phyloP scores from a whole-genome alignment of 2,888 invertebrate genomes.

The Acheta domesticus region DNA sequence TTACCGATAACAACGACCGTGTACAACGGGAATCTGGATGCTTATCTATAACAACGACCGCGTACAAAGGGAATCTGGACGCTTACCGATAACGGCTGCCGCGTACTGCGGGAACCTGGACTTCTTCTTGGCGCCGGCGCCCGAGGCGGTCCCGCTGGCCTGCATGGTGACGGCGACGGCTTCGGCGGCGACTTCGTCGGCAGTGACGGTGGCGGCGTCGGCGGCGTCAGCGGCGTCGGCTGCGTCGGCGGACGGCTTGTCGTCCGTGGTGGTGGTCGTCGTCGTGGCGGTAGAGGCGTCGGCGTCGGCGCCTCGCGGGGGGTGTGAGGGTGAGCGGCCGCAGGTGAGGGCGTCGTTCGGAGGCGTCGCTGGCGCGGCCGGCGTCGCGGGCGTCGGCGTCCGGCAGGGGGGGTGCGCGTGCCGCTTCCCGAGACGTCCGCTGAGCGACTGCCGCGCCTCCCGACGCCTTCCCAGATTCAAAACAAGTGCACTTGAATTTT shows the following conservation, averaged over 20 bases:
- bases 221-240: not conserved
- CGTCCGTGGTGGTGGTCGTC: not conserved
- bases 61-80: not conserved
- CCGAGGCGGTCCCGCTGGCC: not conserved
- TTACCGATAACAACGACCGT: too few relatives aligned
- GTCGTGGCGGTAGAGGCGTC: not conserved
- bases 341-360: too few relatives aligned
- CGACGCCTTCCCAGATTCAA: too few relatives aligned
- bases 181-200: not conserved
- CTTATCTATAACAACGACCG: too few relatives aligned
- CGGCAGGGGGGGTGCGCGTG: too few relatives aligned
- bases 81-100: not conserved
- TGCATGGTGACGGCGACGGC: conserved; percentile 4
- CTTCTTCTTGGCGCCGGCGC: not conserved
- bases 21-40: too few relatives aligned
- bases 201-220: not conserved
- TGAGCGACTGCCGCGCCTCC: too few relatives aligned
- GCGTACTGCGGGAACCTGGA: not conserved
- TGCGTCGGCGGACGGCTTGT: not conserved
- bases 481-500: not conserved
- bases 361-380: too few relatives aligned
- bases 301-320: not conserved
- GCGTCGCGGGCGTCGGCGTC: too few relatives aligned
- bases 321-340: too few relatives aligned
- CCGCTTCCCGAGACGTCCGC: too few relatives aligned